These are phyloP conservation scores for Platerodrilus igneus DNA, from an alignment of 2,888 invertebrate genomes.

Conservation along the genomic window DNA sequence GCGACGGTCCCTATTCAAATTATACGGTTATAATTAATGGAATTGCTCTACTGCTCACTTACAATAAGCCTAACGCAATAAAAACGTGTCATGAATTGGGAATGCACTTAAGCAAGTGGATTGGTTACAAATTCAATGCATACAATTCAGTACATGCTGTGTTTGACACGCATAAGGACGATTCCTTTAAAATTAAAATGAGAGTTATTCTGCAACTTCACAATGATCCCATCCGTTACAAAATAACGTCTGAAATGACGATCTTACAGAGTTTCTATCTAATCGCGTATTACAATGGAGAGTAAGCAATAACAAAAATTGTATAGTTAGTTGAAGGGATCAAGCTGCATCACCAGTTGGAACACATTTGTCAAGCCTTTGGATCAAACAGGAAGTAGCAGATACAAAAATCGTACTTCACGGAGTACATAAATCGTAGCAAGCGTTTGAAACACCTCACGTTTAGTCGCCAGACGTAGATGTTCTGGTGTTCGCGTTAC, in stretches of 20 bases:
- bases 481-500: not conserved
- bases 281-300: no score
- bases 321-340: no score
- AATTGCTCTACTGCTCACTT: constrained; percentile 2
- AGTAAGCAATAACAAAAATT: no score
- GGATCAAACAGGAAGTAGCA: no score
- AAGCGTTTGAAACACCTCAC: constrained; percentile 1
- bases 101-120: constrained; percentile 4
- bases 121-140: constrained; percentile 3
- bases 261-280: not conserved
- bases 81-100: not conserved
- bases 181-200: constrained; percentile 2
- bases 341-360: no score
- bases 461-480: constrained; percentile 6
- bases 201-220: constrained; percentile 2
- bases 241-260: constrained; percentile 4
- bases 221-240: constrained; percentile 3
- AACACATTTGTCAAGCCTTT: no score
- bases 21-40: not conserved
- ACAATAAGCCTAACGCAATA: constrained; percentile 4
- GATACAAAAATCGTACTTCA: constrained; percentile 6
- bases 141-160: constrained; percentile 3
- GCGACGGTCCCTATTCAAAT: no score
- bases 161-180: constrained; percentile 4
- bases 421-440: constrained; percentile 1